Evolutionary conservation across 1,140 invertebrate species (phyloP).

Genomic region (Drosophila mojavensis): DNA sequence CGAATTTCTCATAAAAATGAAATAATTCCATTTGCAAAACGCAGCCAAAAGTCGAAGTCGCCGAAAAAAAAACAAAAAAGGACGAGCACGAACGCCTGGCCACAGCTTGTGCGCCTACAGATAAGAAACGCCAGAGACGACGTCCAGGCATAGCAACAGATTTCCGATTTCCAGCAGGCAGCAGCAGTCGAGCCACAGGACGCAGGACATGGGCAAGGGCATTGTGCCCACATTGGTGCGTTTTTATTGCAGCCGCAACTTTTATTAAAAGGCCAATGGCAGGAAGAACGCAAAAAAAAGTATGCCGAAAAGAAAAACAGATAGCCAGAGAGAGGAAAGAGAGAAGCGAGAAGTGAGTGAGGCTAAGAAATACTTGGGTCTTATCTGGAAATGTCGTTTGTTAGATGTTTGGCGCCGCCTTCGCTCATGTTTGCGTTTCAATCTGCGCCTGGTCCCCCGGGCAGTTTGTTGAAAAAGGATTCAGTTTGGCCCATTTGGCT

Average conservation of each 20-base stretch:
- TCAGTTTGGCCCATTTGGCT: constrained; percentile 11
- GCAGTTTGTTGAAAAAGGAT: constrained; percentile 18
- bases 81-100: neutral
- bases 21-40: constrained; percentile 72
- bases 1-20: constrained; percentile 70
- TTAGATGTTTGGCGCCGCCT: constrained; percentile 23
- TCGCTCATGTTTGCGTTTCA: constrained; percentile 7
- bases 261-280: constrained; percentile 72
- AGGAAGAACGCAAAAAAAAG: constrained; percentile 18
- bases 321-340: neutral
- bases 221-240: constrained; percentile 21
- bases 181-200: neutral
- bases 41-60: constrained; percentile 35
- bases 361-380: constrained; percentile 25
- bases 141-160: constrained; percentile 63
- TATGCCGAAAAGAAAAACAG: neutral
- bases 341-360: neutral
- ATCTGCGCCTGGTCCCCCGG: neutral
- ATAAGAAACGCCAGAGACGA: constrained; percentile 48
- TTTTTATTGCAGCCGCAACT: constrained; percentile 79
- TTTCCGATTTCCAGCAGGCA: constrained; percentile 18
- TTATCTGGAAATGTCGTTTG: constrained; percentile 77
- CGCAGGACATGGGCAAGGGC: neutral
- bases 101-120: constrained; percentile 56
- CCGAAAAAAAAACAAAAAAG: too few relatives aligned